phyloP scores from a whole-genome alignment of 2,797 vertebrate genomes.

The Pyrocephalus nanus region DNA sequence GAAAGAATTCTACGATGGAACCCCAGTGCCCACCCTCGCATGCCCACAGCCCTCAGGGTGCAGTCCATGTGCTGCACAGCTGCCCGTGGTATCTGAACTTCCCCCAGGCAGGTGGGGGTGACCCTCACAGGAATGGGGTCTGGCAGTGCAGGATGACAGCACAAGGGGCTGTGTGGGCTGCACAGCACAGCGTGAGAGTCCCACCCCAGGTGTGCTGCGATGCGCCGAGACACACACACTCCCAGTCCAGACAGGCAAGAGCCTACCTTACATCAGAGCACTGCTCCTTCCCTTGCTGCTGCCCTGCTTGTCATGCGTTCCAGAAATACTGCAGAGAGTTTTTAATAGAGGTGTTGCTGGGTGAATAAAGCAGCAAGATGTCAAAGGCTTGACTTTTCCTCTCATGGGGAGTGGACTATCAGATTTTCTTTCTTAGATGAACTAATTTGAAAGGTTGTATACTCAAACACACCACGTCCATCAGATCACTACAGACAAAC shows the following conservation, averaged over 20 bases:
- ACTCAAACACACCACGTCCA: neutral
- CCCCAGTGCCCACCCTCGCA: neutral
- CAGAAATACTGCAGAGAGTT: neutral
- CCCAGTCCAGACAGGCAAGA: neutral
- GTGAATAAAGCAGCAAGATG: neutral
- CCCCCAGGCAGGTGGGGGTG: neutral
- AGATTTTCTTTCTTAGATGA: neutral
- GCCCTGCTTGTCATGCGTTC: neutral
- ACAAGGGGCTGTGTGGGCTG: neutral
- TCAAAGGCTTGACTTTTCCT: neutral
- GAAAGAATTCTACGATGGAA: fast-evolving
- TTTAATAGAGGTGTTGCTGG: slow-evolving; percentile 46
- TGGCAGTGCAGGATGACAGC: fast-evolving
- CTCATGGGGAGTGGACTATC: neutral
- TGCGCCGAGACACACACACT: fast-evolving
- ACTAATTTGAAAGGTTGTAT: neutral
- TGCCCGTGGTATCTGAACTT: neutral
- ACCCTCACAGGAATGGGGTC: neutral
- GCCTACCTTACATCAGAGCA: neutral
- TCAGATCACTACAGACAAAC: neutral
- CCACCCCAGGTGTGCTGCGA: fast-evolving
- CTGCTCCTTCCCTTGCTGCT: neutral
- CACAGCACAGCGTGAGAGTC: fast-evolving
- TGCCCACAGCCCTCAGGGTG: fast-evolving
- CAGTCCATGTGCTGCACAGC: neutral